Base-by-base conservation (phyloP, 1,140 invertebrate genomes). In the Caenorhabditis inopinata region DNA sequence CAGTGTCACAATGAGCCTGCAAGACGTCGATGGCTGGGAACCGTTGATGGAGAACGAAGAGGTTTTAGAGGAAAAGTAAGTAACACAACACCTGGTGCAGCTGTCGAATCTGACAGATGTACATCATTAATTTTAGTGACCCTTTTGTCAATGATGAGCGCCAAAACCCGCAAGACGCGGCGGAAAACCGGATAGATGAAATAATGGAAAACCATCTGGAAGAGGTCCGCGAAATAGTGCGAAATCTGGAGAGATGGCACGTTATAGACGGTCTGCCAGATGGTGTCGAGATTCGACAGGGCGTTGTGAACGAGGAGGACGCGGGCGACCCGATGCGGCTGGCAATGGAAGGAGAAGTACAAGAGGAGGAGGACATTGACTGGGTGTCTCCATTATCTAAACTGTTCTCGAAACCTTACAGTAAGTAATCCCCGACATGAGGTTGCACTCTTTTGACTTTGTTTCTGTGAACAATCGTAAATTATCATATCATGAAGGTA, bases 401-500 rank as follows among this genome's bases (percentile, higher is more conserved):
- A 68, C 11, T 18, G n/a, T 68, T 21, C 58, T 18, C 29, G 7
- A 68, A 68, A 68, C 58, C 58, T 23, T 68, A 38, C 38, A 68
- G 58, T 68, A 68, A 68, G 58, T 68, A n/a, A n/a, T n/a, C n/a
- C n/a, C n/a, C n/a, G n/a, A n/a, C 1, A 68, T 68, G 58, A 68
- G 7, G 38, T 21, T 68, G n/a, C 12, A 38, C 27, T 68, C 58
- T 29, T 23, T 25, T 38, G 58, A 68, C 12, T 68, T 68, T 38
- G 32, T 68, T 21, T 68, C 58, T 38, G 5, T 68, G 11, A 11
- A 38, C n/a, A 68, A 38, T 68, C 58, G 58, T 2, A 38, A 68
- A 21, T 38, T 68, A 14, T 68, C 58, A 0, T 21, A 25, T 2
- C 58, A 68, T 42, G 32, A 68, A 42, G 58, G 58, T 68, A 38